Base-by-base conservation (phyloP, 1,140 invertebrate genomes). In the Episyrphus balteatus region DNA sequence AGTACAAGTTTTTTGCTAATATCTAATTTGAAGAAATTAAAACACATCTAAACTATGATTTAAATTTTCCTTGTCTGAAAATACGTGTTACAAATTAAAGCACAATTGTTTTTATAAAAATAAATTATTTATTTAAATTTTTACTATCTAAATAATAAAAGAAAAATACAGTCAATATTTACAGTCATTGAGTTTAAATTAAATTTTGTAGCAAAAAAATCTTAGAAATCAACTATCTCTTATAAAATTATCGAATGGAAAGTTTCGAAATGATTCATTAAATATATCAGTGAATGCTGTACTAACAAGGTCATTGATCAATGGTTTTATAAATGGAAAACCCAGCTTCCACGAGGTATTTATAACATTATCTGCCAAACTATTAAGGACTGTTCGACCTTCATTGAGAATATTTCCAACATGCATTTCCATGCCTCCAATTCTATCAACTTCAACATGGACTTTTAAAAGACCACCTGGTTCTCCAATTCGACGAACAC, bases 241-340 rank as follows among this genome's bases (percentile, higher is more conserved):
- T 26, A 41, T 50, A 50, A 84, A 79, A 53, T 77, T 70, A 1
- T 80, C 72, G 6, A 83, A 61, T 0, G 79, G 79, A 58, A 85
- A 83, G 55, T 81, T 63, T 36, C 70, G 72, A 53, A 89, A 89
- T 32, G 79, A 76, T 46, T 78, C 75, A 44, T 79, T 83, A 62
- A 86, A 86, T 48, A 88, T 87, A 44, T 86, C 79, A 1, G 84
- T 86, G 58, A 88, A 88, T 5, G 81, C 86, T 0, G 76, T 81
- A 53, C 81, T 83, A 26, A 89, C 85, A 26, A 89, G 69, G 55
- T 89, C 85, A 61, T 88, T 86, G 54, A 89, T 84, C 14, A 87
- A 60, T 7, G 83, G 80, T 47, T 76, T 71, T 2, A 86, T 74
- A 6, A 88, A 64, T 0, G 79, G 74, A 52, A 88, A 82, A 10